A percentile compares a stretch with the other conserved stretches of the same genome.
Conservation (phyloP, 1,140 invertebrate genomes). For the Saccostrea cuccullata region DNA sequence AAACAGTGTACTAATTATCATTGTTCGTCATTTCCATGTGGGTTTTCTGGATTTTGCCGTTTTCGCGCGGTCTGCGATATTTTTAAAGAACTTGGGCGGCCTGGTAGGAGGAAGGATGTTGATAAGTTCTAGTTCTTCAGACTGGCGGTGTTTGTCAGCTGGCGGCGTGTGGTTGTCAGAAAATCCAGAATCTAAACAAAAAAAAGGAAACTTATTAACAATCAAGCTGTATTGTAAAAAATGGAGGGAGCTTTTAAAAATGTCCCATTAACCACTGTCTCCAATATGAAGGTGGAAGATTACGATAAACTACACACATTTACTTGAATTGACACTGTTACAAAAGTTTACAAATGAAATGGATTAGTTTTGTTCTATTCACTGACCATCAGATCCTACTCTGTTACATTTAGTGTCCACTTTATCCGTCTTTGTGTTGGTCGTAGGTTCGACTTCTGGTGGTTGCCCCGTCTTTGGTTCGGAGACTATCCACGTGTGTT, state of each 20-base stretch:
- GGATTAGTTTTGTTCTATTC: neutral
- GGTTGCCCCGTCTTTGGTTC: neutral
- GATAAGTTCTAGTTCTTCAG: neutral
- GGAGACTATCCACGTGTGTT: neutral
- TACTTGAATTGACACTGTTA: no score
- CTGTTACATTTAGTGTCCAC: neutral
- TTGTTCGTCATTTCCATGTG: neutral
- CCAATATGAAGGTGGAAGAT: no score
- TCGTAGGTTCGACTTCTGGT: neutral
- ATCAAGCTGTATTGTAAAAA: no score
- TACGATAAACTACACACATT: no score
- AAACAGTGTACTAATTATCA: neutral
- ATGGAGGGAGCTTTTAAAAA: neutral
- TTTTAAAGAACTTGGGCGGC: slow-evolving; percentile 4
- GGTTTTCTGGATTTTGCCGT: neutral
- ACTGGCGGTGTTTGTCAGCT: neutral
- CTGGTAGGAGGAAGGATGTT: neutral
- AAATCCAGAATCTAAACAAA: neutral
- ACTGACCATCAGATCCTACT: neutral
- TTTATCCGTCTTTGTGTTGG: neutral
- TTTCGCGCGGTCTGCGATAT: neutral
- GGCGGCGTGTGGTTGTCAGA: neutral
- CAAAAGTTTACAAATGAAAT: no score
- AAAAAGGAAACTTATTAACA: neutral
- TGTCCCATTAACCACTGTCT: neutral